phyloP scores from a whole-genome alignment of 1,140 invertebrate genomes.

The Helicoverpa armigera region DNA sequence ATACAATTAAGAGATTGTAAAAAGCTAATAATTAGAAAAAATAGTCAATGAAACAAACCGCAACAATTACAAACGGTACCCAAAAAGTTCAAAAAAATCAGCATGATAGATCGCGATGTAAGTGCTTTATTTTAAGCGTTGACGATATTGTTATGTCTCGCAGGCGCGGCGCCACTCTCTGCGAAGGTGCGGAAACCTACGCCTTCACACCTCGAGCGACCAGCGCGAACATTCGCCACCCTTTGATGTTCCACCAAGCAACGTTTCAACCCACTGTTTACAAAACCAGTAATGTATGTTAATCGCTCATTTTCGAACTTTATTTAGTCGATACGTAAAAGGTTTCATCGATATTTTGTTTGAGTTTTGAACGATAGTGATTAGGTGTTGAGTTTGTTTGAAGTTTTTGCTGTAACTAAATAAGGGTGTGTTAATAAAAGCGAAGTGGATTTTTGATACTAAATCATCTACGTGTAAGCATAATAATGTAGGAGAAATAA shows the following conservation, averaged over 20 bases:
- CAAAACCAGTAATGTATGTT: conserved; percentile 47
- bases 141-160: conserved; percentile 67
- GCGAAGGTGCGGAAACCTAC: conserved; percentile 49
- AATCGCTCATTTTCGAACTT: conserved; percentile 52
- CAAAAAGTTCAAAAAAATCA: conserved; percentile 33
- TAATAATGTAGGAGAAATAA: too few species aligned
- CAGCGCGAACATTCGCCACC: conserved; percentile 47
- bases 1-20: too few species aligned
- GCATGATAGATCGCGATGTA: conserved; percentile 63
- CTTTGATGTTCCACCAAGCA: conserved; percentile 49
- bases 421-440: not conserved
- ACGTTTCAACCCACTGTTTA: conserved; percentile 45
- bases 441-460: too few species aligned
- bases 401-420: conserved; percentile 12
- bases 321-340: conserved; percentile 47
- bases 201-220: conserved; percentile 27
- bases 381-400: conserved; percentile 17
- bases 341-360: conserved; percentile 30
- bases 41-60: too few species aligned
- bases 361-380: conserved; percentile 28
- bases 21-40: too few species aligned
- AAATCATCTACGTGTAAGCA: too few species aligned
- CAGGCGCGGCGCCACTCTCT: conserved; percentile 55
- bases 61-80: conserved; percentile 20
- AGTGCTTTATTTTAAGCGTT: conserved; percentile 68